A percentile compares a stretch with the other conserved stretches of the same genome.
These are phyloP conservation scores for Dendrolimus houi DNA, from an alignment of 2,888 invertebrate species.

Conservation along the genomic window DNA sequence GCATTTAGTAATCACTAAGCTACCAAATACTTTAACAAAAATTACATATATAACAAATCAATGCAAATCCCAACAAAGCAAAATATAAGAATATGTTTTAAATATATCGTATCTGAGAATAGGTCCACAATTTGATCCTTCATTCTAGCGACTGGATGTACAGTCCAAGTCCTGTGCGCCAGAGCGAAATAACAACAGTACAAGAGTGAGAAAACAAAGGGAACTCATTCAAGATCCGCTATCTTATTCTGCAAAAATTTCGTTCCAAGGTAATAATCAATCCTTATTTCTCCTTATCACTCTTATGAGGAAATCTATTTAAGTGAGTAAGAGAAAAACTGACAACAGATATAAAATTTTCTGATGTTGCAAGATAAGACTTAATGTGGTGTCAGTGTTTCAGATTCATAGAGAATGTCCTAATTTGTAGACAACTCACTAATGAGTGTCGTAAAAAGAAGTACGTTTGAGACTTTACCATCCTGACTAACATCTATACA, in stretches of 20 bases:
- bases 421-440: conserved; percentile 47
- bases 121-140: conserved; percentile 60
- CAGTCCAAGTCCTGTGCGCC: conserved; percentile 47
- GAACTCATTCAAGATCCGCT: conserved; percentile 64
- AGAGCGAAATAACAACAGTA: conserved; percentile 51
- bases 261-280: conserved; percentile 49
- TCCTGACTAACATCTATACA: no score
- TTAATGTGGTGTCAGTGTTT: conserved; percentile 60
- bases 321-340: conserved; percentile 24
- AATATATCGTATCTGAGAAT: conserved; percentile 39
- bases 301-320: conserved; percentile 15
- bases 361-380: conserved; percentile 55
- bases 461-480: no score
- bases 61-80: no score
- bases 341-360: conserved; percentile 29
- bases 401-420: conserved; percentile 75
- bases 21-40: no score
- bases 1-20: no score
- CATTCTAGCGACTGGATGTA: conserved; percentile 54
- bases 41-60: no score
- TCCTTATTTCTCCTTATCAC: conserved; percentile 35
- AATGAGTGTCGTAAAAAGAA: no score
- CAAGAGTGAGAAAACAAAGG: conserved; percentile 59
- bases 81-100: background rate
- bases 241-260: conserved; percentile 53